Percentiles rank a stretch among this genome's conserved stretches.
phyloP scores from a whole-genome alignment of 2,113 vertebrate genomes.

The Sorex fumeus region DNA sequence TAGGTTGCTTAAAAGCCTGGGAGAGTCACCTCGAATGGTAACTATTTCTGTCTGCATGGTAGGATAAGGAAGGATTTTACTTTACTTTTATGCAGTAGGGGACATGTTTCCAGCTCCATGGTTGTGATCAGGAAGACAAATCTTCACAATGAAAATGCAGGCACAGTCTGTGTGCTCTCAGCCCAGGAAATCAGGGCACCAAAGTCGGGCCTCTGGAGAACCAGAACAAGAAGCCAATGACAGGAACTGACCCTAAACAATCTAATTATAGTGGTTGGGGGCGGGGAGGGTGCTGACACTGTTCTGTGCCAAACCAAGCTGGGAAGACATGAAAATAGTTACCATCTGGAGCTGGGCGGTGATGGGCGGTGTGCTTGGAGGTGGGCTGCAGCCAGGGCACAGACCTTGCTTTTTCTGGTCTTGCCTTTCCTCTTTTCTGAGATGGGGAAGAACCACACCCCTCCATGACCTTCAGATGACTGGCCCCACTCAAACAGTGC shows the following conservation, averaged over 20 bases:
- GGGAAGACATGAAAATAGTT: slow-evolving; percentile 69
- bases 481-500: neutral
- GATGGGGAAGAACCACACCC: neutral
- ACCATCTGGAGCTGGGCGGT: slow-evolving; percentile 56
- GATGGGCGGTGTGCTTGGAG: neutral
- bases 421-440: neutral
- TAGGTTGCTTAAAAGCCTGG: neutral
- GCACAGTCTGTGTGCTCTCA: neutral
- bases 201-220: neutral
- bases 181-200: neutral
- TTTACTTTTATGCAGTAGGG: slow-evolving; percentile 8
- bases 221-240: slow-evolving; percentile 9
- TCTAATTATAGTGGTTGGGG: slow-evolving; percentile 17
- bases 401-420: neutral
- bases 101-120: neutral
- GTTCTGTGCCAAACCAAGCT: slow-evolving; percentile 67
- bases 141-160: neutral
- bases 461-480: slow-evolving; percentile 14
- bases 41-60: neutral
- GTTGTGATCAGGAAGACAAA: neutral
- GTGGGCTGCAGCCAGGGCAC: neutral
- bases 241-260: slow-evolving; percentile 28
- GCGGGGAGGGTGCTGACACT: slow-evolving; percentile 18
- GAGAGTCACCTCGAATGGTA: neutral
- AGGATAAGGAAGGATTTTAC: neutral